Evolutionary conservation across 2,888 invertebrate species (phyloP), one percentile per base, ranked within the genome.

Genomic region (Nomada fucata): DNA sequence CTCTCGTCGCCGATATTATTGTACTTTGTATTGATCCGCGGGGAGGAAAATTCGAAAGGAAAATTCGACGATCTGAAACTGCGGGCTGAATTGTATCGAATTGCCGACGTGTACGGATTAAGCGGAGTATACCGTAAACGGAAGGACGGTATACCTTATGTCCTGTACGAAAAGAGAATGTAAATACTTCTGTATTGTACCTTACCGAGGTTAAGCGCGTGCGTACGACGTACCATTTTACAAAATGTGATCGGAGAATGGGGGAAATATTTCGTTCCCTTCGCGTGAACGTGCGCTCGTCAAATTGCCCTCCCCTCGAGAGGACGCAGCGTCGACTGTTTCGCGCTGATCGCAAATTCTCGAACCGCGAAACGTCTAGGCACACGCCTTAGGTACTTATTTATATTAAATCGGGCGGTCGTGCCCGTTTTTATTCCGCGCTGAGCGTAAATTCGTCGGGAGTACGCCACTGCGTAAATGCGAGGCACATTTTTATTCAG

Each of bases 171-270:
- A 79, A 55, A 36, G 13, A 59, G 57, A 2, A 23, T 82, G 80
- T 82, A 82, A 69, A 81, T 82, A 76, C 55, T 50, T 59, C 50
- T 68, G 63, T 68, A 72, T 36, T 36, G 7, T 7, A 36, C 55
- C 29, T 69, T 57, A 55, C 36, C 36, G 75, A 55, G 67, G 52
- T 42, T 67, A 71, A 72, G 71, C 68, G 52, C 47, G 55, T 57
- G 64, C 42, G 29, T 53, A 55, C 50, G 15, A 23, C n/a, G 26
- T 81, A 82, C 72, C 69, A 76, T 81, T 82, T 81, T 81, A 82
- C 76, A 81, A 63, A 26, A 72, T 26, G 26, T 26, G 26, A 26
- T 2, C 26, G 26, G 69, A 26, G 26, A 60, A 69, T 76, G 69
- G 53, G 59, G 60, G 67, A 29, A 52, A 63, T 71, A 53, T 11